phyloP scores from a whole-genome alignment of 2,797 vertebrate genomes.

The Acrossocheilus fasciatus region DNA sequence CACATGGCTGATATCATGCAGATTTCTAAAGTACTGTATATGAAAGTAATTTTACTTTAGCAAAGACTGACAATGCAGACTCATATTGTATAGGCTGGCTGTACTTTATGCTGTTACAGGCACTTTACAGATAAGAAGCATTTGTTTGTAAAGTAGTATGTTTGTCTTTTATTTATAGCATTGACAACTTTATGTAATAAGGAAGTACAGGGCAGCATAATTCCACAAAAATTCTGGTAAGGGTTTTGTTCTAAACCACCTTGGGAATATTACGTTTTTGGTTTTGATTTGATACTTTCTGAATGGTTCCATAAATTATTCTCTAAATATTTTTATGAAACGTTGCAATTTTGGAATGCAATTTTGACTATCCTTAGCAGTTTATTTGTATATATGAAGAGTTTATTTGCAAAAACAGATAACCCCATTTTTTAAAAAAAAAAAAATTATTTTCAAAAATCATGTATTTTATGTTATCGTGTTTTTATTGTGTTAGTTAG shows the following conservation, averaged over 20 bases:
- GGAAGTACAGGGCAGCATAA: background rate
- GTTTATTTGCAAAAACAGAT: too few relatives aligned
- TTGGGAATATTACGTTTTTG: background rate
- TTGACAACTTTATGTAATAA: background rate
- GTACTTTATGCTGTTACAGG: background rate
- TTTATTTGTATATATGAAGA: background rate
- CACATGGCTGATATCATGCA: slow-evolving; percentile 28
- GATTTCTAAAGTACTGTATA: background rate
- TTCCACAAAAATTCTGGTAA: background rate
- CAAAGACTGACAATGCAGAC: background rate
- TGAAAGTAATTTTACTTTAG: slow-evolving; percentile 9
- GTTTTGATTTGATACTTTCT: background rate
- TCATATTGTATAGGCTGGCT: background rate
- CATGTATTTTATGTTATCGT: too few relatives aligned
- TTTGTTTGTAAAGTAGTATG: background rate
- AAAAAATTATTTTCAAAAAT: too few relatives aligned
- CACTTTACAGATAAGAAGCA: background rate
- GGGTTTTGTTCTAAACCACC: background rate
- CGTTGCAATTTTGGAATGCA: background rate
- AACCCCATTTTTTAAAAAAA: too few relatives aligned
- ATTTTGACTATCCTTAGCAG: background rate
- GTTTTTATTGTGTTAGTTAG: too few relatives aligned
- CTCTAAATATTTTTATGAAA: background rate
- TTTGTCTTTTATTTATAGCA: background rate
- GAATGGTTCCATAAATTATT: too few relatives aligned